A percentile compares a stretch with the other conserved stretches of the same genome.
Evolutionary conservation across 2,888 invertebrate genomes (phyloP).

Genomic region (Megaustenia siamemsis): DNA sequence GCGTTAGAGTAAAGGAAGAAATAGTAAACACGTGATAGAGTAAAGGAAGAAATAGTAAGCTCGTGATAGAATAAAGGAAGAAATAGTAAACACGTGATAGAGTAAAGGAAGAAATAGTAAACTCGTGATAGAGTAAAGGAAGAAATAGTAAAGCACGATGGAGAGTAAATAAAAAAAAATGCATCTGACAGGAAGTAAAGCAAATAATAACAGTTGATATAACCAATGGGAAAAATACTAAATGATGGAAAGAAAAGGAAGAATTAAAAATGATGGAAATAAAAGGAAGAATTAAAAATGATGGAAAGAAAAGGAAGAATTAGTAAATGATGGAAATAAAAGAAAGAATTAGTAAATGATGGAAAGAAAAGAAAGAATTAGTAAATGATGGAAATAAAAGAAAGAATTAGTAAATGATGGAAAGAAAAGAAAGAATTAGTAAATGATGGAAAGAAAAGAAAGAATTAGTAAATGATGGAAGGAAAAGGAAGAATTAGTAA

Average conservation of each 20-base stretch:
- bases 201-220: neutral
- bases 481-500: too few species aligned
- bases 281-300: neutral
- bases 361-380: neutral
- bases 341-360: neutral
- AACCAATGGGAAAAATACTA: too few species aligned
- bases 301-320: neutral
- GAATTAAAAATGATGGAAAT: neutral
- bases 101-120: neutral
- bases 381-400: too few species aligned
- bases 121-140: neutral
- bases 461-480: too few species aligned
- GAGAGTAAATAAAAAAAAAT: neutral
- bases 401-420: neutral
- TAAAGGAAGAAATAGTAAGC: neutral
- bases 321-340: neutral
- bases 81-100: neutral
- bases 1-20: slow-evolving; percentile 5
- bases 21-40: neutral
- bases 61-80: neutral
- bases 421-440: neutral
- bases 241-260: neutral
- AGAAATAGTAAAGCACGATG: neutral
- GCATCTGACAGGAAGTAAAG: neutral
- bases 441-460: too few species aligned